phyloP scores from a whole-genome alignment of 2,797 vertebrate genomes.

The Gorsachius magnificus region DNA sequence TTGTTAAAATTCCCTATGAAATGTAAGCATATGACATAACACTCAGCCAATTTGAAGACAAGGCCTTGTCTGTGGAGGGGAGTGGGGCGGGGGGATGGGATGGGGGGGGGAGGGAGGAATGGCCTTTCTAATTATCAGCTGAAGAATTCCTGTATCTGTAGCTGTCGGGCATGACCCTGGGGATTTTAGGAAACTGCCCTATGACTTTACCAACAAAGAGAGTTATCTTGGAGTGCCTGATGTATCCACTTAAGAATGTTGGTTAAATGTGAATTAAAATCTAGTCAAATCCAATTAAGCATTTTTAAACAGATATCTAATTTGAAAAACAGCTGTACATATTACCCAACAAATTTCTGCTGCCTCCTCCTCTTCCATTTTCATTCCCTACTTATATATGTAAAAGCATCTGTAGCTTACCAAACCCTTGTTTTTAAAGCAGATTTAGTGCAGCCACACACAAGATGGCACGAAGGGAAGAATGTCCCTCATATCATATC shows the following conservation, averaged over 20 bases:
- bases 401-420: background rate
- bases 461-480: background rate
- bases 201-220: slow-evolving; percentile 11
- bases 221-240: background rate
- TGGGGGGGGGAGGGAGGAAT: background rate
- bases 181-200: slow-evolving; percentile 38
- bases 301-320: slow-evolving; percentile 21
- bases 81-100: background rate
- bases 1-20: slow-evolving; percentile 46
- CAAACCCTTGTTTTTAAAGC: background rate
- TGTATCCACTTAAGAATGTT: slow-evolving; percentile 2
- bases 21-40: slow-evolving; percentile 47
- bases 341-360: slow-evolving; percentile 16
- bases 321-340: slow-evolving; percentile 42
- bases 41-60: slow-evolving; percentile 46
- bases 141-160: slow-evolving; percentile 31
- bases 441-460: background rate
- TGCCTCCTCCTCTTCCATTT: background rate
- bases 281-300: slow-evolving; percentile 44
- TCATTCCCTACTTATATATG: background rate
- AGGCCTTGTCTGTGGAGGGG: background rate
- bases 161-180: background rate
- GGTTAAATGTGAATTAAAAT: slow-evolving; percentile 38
- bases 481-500: background rate
- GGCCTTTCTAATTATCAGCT: slow-evolving; percentile 18